Percentiles rank a stretch among this genome's conserved stretches.
Conservation (phyloP, 2,888 invertebrate species). For the Teleiodes luculella region DNA sequence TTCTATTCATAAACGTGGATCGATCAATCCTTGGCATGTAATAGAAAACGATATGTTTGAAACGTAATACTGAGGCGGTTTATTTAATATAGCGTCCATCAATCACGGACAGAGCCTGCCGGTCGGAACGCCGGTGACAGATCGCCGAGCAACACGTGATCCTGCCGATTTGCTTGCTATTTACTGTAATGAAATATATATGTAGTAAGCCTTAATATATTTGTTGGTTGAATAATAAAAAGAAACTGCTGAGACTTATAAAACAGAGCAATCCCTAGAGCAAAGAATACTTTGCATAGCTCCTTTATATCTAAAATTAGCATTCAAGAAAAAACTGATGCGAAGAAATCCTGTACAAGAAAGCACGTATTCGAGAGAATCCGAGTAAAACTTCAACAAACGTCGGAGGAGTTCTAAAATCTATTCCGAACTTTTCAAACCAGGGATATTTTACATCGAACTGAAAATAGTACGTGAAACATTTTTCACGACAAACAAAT, state of each 20-base stretch:
- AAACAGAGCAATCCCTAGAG: slow-evolving; percentile 2
- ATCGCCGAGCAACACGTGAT: slow-evolving; percentile 60
- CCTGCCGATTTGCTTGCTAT: slow-evolving; percentile 2
- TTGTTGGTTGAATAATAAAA: not conserved
- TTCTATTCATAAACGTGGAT: slow-evolving; percentile 46
- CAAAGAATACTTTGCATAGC: slow-evolving; percentile 6
- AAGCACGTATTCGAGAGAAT: slow-evolving; percentile 31
- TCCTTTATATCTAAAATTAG: slow-evolving; percentile 11
- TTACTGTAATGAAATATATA: not conserved
- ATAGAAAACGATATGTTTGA: slow-evolving; percentile 67
- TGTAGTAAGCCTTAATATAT: not conserved
- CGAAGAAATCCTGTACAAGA: slow-evolving; percentile 23
- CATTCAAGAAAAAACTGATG: slow-evolving; percentile 13
- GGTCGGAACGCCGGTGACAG: slow-evolving; percentile 60
- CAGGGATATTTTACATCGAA: slow-evolving; percentile 29
- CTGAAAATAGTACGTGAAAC: slow-evolving; percentile 26
- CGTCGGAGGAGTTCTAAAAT: slow-evolving; percentile 35
- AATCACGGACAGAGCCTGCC: slow-evolving; percentile 57
- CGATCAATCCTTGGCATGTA: slow-evolving; percentile 65
- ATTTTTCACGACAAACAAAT: slow-evolving; percentile 27
- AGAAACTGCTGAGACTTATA: not conserved
- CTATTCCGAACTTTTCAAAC: slow-evolving; percentile 37
- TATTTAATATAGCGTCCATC: slow-evolving; percentile 73
- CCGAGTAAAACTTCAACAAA: slow-evolving; percentile 34
- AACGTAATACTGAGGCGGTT: slow-evolving; percentile 68